phyloP scores from a whole-genome alignment of 2,113 vertebrate species.

The Podiceps cristatus region DNA sequence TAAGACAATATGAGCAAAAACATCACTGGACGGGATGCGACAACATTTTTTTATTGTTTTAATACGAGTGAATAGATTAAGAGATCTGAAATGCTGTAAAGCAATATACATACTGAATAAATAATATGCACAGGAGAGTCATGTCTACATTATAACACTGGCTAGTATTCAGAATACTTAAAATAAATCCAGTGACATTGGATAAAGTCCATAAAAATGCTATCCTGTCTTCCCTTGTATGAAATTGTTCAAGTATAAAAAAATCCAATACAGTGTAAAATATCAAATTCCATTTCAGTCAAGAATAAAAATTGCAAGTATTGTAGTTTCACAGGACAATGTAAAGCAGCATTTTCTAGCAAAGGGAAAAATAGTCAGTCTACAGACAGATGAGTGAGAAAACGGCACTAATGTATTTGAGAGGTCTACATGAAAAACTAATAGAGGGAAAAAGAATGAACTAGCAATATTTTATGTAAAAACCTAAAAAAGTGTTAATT shows the following conservation, averaged over 20 bases:
- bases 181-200: conserved; percentile 96
- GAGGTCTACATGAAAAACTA: conserved; percentile 80
- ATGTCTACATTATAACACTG: conserved; percentile 91
- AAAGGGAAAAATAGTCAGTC: conserved; percentile 72
- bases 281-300: conserved; percentile 91
- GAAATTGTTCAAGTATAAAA: conserved; percentile 99
- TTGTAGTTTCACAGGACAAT: conserved; percentile 89
- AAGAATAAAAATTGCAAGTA: conserved; percentile 96
- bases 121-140: conserved; percentile 91
- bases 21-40: conserved; percentile 43
- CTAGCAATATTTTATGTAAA: conserved; percentile 85
- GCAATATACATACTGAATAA: conserved; percentile 87
- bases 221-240: conserved; percentile 98
- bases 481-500: conserved; percentile 88
- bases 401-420: conserved; percentile 64
- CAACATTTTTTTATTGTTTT: conserved; percentile 87
- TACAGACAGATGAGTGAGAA: conserved; percentile 80
- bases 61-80: conserved; percentile 91
- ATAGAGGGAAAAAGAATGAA: conserved; percentile 78
- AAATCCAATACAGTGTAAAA: conserved; percentile 99
- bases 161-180: conserved; percentile 84
- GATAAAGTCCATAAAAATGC: conserved; percentile 92
- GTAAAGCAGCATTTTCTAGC: conserved; percentile 92
- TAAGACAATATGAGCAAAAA: conserved; percentile 27
- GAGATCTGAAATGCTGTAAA: conserved; percentile 91